A percentile compares a stretch with the other conserved stretches of the same genome.
Conservation (phyloP, 2,113 vertebrate genomes). For the Lophura nycthemera region DNA sequence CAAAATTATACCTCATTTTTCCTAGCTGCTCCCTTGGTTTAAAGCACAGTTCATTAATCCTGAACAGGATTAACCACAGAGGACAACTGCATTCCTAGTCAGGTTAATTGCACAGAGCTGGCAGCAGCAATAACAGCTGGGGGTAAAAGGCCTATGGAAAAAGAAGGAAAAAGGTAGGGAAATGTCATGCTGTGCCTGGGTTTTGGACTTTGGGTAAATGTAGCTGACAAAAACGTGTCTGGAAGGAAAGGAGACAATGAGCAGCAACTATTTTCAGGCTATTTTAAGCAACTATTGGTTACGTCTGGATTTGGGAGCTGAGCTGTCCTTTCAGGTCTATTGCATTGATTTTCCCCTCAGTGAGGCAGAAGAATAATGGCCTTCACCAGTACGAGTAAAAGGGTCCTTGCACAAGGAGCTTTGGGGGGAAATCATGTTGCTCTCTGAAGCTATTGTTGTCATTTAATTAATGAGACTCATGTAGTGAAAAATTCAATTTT, state of each 20-base stretch:
- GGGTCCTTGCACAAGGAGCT: neutral
- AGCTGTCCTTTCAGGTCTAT: neutral
- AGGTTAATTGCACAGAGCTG: slow-evolving; percentile 40
- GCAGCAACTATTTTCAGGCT: neutral
- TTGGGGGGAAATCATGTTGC: neutral
- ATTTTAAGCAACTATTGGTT: slow-evolving; percentile 15
- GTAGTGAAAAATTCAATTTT: neutral
- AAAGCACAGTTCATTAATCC: slow-evolving; percentile 49
- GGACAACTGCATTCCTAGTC: neutral
- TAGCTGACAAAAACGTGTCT: neutral
- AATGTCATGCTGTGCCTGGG: neutral
- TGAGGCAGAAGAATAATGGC: slow-evolving; percentile 2
- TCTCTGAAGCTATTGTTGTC: neutral
- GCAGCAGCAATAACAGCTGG: neutral
- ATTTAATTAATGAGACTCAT: neutral
- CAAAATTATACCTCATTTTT: slow-evolving; percentile 43
- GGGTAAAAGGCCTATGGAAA: slow-evolving; percentile 13
- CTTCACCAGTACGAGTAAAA: slow-evolving; percentile 8
- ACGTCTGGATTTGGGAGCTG: neutral
- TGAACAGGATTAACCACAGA: slow-evolving; percentile 46
- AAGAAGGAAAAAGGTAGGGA: neutral
- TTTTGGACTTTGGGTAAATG: slow-evolving; percentile 21
- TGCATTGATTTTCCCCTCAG: neutral
- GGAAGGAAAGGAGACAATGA: neutral
- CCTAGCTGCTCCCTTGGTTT: slow-evolving; percentile 16